phyloP scores from a whole-genome alignment of 2,113 vertebrate genomes.

The Collichthys lucidus region DNA sequence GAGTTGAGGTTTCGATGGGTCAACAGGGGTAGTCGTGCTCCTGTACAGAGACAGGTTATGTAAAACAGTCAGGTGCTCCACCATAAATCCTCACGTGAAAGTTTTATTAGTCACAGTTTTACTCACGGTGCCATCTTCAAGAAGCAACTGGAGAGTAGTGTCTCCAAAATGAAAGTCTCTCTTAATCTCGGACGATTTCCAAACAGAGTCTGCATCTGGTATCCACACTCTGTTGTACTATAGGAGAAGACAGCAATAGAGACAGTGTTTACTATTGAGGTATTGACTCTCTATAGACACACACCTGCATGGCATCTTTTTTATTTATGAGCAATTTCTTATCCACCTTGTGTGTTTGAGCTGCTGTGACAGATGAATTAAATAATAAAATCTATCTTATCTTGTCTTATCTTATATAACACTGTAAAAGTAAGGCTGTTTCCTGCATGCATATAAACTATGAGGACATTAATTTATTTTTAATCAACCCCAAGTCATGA shows the following conservation, averaged over 20 bases:
- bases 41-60: slow-evolving; percentile 71
- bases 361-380: too few relatives aligned
- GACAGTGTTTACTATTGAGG: neutral
- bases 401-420: neutral
- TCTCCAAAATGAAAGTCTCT: slow-evolving; percentile 88
- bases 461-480: neutral
- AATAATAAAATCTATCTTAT: too few relatives aligned
- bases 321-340: too few relatives aligned
- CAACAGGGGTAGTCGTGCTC: slow-evolving; percentile 86
- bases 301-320: neutral
- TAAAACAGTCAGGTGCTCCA: slow-evolving; percentile 17
- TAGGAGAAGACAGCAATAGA: neutral
- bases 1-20: slow-evolving; percentile 80
- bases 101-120: slow-evolving; percentile 19
- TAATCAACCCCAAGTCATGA: neutral
- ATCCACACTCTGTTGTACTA: slow-evolving; percentile 98
- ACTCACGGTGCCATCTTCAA: slow-evolving; percentile 94
- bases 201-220: slow-evolving; percentile 91
- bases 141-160: slow-evolving; percentile 81
- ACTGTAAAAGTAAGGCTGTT: neutral
- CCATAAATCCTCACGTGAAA: slow-evolving; percentile 12
- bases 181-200: slow-evolving; percentile 94
- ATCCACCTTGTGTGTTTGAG: too few relatives aligned
- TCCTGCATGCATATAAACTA: neutral
- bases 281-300: neutral